Evolutionary conservation across 2,888 invertebrate species (phyloP).

Genomic region (Eremobia ochroleuca): DNA sequence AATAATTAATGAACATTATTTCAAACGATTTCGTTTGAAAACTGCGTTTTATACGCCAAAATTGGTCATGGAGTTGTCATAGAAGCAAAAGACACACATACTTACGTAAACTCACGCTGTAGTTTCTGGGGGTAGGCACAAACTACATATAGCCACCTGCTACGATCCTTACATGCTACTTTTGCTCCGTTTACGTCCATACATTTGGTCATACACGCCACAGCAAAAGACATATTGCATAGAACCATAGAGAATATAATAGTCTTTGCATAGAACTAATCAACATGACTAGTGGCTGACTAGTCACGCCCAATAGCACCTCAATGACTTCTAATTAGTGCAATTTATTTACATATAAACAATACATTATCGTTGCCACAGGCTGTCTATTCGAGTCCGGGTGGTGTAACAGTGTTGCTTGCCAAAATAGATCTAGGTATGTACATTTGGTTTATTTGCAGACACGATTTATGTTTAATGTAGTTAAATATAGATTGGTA

Average conservation of each 20-base stretch:
- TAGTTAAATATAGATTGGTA: conserved; percentile 27
- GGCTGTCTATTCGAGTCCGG: conserved; percentile 28
- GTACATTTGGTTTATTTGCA: conserved; percentile 39
- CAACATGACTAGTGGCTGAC: conserved; percentile 37
- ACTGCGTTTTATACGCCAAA: not conserved
- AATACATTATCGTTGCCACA: conserved; percentile 58
- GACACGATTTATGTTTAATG: conserved; percentile 40
- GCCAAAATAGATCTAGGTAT: conserved; percentile 39
- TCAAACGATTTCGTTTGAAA: conserved; percentile 6
- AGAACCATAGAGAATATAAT: too few species aligned
- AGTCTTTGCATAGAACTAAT: conserved; percentile 35
- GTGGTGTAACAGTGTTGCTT: conserved; percentile 6
- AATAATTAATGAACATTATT: not conserved
- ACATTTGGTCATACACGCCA: not conserved
- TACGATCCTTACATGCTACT: not conserved
- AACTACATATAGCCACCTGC: not conserved
- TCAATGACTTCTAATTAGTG: conserved; percentile 73
- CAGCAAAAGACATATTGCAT: conserved; percentile 24
- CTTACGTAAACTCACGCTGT: not conserved
- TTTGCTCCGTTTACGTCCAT: not conserved
- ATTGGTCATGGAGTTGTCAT: not conserved
- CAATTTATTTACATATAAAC: conserved; percentile 72
- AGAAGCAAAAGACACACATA: conserved; percentile 3
- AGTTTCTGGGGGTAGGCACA: not conserved
- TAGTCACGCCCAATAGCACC: conserved; percentile 67